Conservation (phyloP, 2,113 vertebrate genomes). For the Datnioides undecimradiatus region DNA sequence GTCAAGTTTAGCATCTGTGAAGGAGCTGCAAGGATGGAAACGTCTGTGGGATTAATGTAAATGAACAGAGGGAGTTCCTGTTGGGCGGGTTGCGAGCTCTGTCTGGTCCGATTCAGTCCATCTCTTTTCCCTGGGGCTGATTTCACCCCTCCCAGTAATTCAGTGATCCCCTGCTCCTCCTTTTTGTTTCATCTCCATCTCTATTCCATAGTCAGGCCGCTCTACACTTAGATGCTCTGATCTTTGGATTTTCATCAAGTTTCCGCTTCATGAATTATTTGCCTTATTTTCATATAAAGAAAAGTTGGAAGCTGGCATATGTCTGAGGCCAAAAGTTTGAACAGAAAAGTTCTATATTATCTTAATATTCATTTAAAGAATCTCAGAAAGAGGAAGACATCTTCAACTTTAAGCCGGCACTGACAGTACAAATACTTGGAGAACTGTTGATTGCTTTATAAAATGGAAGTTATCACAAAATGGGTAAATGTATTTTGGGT, state of each 20-base stretch:
- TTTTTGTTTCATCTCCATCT: conserved; percentile 75
- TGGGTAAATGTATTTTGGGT: not conserved
- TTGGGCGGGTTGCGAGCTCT: conserved; percentile 75
- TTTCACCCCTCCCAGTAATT: conserved; percentile 70
- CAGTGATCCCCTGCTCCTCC: conserved; percentile 74
- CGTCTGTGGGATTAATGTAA: conserved; percentile 83
- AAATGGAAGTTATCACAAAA: not conserved
- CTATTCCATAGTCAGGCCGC: conserved; percentile 65
- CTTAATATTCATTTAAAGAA: conserved; percentile 68
- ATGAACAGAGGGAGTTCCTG: conserved; percentile 80
- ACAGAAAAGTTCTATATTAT: conserved; percentile 54
- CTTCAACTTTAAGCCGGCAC: conserved; percentile 14
- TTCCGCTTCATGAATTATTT: conserved; percentile 84
- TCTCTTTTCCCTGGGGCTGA: conserved; percentile 72
- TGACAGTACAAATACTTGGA: not conserved
- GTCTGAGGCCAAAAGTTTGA: conserved; percentile 60
- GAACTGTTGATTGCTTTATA: not conserved
- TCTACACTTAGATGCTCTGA: conserved; percentile 82
- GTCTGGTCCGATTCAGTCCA: conserved; percentile 85
- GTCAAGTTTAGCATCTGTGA: conserved; percentile 64
- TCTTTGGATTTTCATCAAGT: conserved; percentile 83
- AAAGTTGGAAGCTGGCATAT: conserved; percentile 65
- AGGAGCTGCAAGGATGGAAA: conserved; percentile 69
- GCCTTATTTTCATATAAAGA: conserved; percentile 84
- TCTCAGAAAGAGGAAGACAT: conserved; percentile 23